Percentiles rank a stretch among this genome's conserved stretches.
Evolutionary conservation across 2,888 invertebrate species (phyloP).

Genomic region (Drosophila acutilabella): DNA sequence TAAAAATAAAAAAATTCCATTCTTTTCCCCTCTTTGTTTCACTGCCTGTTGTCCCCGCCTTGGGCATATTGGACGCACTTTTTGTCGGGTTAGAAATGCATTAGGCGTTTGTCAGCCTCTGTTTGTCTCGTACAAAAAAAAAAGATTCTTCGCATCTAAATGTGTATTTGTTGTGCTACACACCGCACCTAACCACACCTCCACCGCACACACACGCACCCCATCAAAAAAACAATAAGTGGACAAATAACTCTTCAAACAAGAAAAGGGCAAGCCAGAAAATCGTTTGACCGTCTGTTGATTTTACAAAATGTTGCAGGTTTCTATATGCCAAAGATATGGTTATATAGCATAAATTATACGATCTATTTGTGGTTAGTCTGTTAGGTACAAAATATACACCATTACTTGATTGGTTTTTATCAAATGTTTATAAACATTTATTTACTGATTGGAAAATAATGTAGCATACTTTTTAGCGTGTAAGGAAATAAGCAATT

Average conservation of each 20-base stretch:
- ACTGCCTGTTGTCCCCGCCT: not conserved
- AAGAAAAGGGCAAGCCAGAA: not conserved
- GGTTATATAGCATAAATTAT: conserved; percentile 17
- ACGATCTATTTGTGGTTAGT: conserved; percentile 1
- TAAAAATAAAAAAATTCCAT: not conserved
- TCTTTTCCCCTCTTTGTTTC: too few relatives aligned
- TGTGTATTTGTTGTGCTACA: conserved; percentile 28
- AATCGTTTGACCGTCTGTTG: conserved; percentile 36
- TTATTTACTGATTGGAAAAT: too few relatives aligned
- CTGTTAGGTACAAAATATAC: not conserved
- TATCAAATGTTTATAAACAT: too few relatives aligned
- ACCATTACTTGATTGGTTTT: not conserved
- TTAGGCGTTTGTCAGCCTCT: conserved; percentile 25
- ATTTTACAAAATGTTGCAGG: conserved; percentile 12
- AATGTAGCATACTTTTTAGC: too few relatives aligned
- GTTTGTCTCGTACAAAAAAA: conserved; percentile 31
- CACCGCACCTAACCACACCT: conserved; percentile 1
- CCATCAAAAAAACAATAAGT: conserved; percentile 9
- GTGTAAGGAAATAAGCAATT: too few relatives aligned
- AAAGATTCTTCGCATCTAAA: conserved; percentile 24
- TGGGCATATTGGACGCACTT: conserved; percentile 34
- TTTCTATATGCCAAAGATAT: conserved; percentile 26
- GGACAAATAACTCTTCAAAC: conserved; percentile 6
- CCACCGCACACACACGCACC: too few relatives aligned
- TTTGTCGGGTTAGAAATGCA: conserved; percentile 50